Conservation (phyloP, 2,113 vertebrate genomes). For the Glaucomys volans region DNA sequence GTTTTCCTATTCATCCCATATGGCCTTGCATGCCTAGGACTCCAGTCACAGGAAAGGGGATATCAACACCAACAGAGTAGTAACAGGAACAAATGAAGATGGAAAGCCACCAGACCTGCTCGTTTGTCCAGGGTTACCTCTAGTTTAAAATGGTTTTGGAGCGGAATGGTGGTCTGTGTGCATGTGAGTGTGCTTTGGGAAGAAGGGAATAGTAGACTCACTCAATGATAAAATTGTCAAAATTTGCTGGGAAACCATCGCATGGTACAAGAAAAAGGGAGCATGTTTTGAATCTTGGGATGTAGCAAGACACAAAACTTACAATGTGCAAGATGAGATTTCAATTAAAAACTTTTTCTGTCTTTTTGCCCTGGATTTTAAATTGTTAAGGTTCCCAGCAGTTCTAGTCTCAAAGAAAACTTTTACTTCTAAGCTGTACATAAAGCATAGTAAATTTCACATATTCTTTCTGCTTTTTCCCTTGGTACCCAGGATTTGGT, state of each 20-base stretch:
- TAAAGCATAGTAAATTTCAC: constrained; percentile 18
- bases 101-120: not conserved
- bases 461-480: not conserved
- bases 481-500: not conserved
- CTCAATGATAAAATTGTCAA: not conserved
- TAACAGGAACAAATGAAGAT: not conserved
- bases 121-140: not conserved
- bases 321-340: not conserved
- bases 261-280: not conserved
- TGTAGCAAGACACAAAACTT: not conserved
- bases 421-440: not conserved
- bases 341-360: not conserved
- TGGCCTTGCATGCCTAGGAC: not conserved
- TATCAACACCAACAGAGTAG: not conserved
- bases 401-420: not conserved
- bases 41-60: not conserved
- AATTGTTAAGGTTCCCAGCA: not conserved
- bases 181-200: not conserved
- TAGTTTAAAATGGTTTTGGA: not conserved
- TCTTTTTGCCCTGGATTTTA: not conserved
- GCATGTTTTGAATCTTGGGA: not conserved
- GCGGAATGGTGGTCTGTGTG: not conserved
- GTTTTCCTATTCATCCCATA: not conserved
- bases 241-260: not conserved
- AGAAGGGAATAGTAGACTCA: not conserved